These are phyloP conservation scores for Bambusicola thoracicus DNA, from an alignment of 2,113 vertebrate genomes.

Conservation along the genomic window DNA sequence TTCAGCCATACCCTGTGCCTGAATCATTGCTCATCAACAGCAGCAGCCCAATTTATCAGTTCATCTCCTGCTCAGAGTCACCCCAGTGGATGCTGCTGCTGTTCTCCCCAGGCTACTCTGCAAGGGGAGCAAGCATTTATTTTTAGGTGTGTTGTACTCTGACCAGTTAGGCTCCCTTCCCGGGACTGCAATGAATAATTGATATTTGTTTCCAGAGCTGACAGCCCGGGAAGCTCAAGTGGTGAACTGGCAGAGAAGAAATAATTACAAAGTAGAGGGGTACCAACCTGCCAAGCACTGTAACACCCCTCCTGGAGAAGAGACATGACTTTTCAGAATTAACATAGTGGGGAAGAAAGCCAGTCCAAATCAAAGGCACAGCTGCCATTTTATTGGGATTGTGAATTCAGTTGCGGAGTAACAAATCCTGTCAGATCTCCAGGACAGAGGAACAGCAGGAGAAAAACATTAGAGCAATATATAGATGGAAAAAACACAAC, in stretches of 20 bases:
- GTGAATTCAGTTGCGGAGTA: not conserved
- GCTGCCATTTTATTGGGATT: not conserved
- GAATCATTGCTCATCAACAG: not conserved
- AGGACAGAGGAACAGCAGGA: not conserved
- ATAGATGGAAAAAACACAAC: not conserved
- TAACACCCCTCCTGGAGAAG: not conserved
- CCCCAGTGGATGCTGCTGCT: not conserved
- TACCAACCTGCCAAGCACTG: conserved; percentile 15
- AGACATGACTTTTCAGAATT: not conserved
- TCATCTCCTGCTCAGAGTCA: not conserved
- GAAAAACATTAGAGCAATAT: not conserved
- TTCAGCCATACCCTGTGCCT: not conserved
- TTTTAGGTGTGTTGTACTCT: conserved; percentile 43
- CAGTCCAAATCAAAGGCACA: not conserved
- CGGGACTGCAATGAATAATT: conserved; percentile 27
- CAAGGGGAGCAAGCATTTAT: conserved; percentile 41
- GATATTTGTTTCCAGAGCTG: conserved; percentile 40
- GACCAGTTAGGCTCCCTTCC: conserved; percentile 9
- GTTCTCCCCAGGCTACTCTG: conserved; percentile 25
- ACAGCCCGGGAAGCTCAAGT: conserved; percentile 23
- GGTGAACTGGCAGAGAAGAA: conserved; percentile 19
- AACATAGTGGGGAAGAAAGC: not conserved
- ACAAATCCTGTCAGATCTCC: not conserved
- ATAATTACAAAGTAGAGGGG: not conserved
- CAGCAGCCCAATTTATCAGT: not conserved